phyloP scores from a whole-genome alignment of 2,797 vertebrate species.

The Odontamblyopus rebecca region DNA sequence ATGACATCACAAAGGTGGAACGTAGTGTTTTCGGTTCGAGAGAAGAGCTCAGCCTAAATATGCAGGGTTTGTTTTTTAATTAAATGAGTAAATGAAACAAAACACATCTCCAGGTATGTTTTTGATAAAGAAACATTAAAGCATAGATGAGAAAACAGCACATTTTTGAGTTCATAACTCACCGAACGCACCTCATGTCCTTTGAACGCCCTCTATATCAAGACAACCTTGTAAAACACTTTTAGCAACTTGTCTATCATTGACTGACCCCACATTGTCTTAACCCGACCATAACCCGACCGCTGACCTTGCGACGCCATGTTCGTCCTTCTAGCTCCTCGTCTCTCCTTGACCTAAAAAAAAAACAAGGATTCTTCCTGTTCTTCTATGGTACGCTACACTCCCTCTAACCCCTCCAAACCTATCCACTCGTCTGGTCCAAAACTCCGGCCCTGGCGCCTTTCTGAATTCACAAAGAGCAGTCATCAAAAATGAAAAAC shows the following conservation, averaged over 20 bases:
- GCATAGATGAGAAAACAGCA: too few species aligned
- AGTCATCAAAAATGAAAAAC: constrained; percentile 61
- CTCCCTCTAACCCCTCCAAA: constrained; percentile 8
- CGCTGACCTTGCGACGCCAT: constrained; percentile 12
- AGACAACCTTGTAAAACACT: not conserved
- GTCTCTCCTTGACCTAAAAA: constrained; percentile 13
- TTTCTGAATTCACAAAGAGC: constrained; percentile 66
- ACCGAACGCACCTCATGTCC: not conserved
- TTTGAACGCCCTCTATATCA: constrained; percentile 14
- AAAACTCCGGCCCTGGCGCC: constrained; percentile 32
- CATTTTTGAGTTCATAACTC: not conserved
- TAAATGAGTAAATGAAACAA: too few species aligned
- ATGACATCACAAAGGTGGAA: too few species aligned
- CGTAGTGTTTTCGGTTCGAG: too few species aligned
- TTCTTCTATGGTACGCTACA: not conserved
- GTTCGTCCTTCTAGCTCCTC: not conserved
- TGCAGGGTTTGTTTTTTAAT: too few species aligned
- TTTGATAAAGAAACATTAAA: too few species aligned
- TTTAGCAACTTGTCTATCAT: constrained; percentile 36
- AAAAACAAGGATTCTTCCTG: constrained; percentile 7
- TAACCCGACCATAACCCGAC: constrained; percentile 33
- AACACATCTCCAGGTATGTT: too few species aligned
- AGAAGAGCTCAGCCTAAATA: too few species aligned
- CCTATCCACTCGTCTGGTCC: constrained; percentile 23
- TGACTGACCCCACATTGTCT: constrained; percentile 2